Evolutionary conservation across 2,888 invertebrate species (phyloP).

Genomic region (Drosophila cracens): DNA sequence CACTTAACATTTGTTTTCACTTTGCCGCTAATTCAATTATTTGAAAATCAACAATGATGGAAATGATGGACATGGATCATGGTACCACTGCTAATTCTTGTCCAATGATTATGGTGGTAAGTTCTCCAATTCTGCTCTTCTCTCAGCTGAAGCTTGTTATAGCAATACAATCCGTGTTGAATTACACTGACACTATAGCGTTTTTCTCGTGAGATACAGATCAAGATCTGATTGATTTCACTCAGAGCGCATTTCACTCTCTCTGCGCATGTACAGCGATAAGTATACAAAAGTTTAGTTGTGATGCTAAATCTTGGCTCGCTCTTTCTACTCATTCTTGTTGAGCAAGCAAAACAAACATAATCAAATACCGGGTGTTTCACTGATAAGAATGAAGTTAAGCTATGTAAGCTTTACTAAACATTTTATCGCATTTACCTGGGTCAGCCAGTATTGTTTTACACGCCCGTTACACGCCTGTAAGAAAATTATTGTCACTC

Average conservation of each 20-base stretch:
- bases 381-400: constrained; percentile 3
- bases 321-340: constrained; percentile 13
- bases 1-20: constrained; percentile 11
- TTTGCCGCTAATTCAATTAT: constrained; percentile 10
- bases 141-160: not conserved
- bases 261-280: constrained; percentile 10
- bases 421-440: constrained; percentile 8
- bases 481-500: constrained; percentile 7
- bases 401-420: not conserved
- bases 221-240: constrained; percentile 36
- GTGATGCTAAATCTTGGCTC: constrained; percentile 28
- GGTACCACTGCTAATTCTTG: constrained; percentile 57
- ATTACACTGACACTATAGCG: not conserved
- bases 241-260: constrained; percentile 21
- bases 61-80: constrained; percentile 32
- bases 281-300: not conserved
- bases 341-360: constrained; percentile 33
- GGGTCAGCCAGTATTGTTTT: constrained; percentile 2
- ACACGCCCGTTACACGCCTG: not conserved
- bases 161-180: not conserved
- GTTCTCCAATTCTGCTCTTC: constrained; percentile 44
- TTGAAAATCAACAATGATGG: constrained; percentile 23
- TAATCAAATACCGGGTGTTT: constrained; percentile 46
- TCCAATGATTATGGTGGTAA: constrained; percentile 84
- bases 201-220: constrained; percentile 1